Percentiles rank a stretch among this genome's conserved stretches.
phyloP scores from a whole-genome alignment of 2,113 vertebrate species.

The Limnothrissa miodon region DNA sequence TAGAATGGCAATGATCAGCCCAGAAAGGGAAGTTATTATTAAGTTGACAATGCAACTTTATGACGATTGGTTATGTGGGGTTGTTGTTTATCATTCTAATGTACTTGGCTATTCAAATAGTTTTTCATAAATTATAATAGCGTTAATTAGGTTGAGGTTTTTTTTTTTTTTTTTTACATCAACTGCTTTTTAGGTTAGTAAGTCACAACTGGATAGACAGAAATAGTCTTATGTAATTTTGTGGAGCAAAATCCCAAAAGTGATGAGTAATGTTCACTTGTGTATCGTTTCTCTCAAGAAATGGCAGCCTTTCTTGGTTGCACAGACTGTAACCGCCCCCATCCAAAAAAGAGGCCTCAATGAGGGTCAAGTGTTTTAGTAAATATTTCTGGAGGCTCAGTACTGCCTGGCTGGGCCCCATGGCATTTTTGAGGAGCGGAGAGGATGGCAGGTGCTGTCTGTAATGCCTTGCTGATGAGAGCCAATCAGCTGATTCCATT shows the following conservation, averaged over 20 bases:
- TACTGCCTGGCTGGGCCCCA: slow-evolving; percentile 52
- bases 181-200: too few relatives aligned
- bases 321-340: background rate
- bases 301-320: background rate
- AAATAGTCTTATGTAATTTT: background rate
- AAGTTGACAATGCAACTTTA: too few relatives aligned
- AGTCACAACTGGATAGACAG: too few relatives aligned
- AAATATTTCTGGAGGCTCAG: slow-evolving; percentile 41
- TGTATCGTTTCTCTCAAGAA: background rate
- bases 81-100: too few relatives aligned
- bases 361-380: slow-evolving; percentile 33
- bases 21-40: background rate
- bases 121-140: too few relatives aligned
- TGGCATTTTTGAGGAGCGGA: slow-evolving; percentile 68
- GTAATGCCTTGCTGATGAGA: slow-evolving; percentile 92
- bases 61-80: too few relatives aligned
- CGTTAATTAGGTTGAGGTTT: too few relatives aligned
- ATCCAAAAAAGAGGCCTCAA: background rate
- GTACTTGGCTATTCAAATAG: too few relatives aligned
- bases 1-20: background rate
- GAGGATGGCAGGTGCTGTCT: slow-evolving; percentile 89
- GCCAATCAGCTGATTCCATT: slow-evolving; percentile 81
- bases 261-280: background rate
- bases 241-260: background rate
- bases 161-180: too few relatives aligned